These are phyloP conservation scores for Nesidiocoris tenuis DNA, from an alignment of 2,888 invertebrate genomes.

Conservation along the genomic window DNA sequence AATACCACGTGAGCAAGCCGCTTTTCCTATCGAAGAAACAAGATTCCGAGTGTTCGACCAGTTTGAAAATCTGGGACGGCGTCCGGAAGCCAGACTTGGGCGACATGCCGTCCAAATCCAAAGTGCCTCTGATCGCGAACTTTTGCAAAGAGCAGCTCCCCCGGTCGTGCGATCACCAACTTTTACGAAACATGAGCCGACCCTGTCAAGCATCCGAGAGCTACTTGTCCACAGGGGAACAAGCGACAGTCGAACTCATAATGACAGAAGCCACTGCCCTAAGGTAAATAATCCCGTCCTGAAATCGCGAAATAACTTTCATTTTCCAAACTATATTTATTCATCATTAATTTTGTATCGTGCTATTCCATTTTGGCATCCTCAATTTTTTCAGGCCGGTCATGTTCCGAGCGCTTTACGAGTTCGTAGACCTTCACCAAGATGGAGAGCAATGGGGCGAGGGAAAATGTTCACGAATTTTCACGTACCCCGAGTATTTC, in stretches of 20 bases:
- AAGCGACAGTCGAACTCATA: constrained; percentile 75
- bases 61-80: constrained; percentile 85
- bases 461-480: constrained; percentile 68
- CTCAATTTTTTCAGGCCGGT: constrained; percentile 75
- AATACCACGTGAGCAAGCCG: constrained; percentile 74
- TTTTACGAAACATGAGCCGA: constrained; percentile 63
- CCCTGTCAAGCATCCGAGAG: constrained; percentile 80
- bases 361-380: no score
- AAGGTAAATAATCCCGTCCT: constrained; percentile 60
- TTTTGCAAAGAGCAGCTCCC: constrained; percentile 82
- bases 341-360: no score
- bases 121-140: constrained; percentile 66
- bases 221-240: constrained; percentile 78
- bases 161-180: constrained; percentile 77
- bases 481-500: constrained; percentile 56
- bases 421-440: constrained; percentile 83
- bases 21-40: constrained; percentile 65
- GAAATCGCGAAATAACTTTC: neutral
- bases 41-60: constrained; percentile 77
- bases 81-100: constrained; percentile 52
- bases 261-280: constrained; percentile 80
- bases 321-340: no score
- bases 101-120: constrained; percentile 31
- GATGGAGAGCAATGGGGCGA: constrained; percentile 75
- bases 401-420: constrained; percentile 80